These are phyloP conservation scores for Drosophila suboccidentalis DNA, from an alignment of 2,888 invertebrate species.

Conservation along the genomic window DNA sequence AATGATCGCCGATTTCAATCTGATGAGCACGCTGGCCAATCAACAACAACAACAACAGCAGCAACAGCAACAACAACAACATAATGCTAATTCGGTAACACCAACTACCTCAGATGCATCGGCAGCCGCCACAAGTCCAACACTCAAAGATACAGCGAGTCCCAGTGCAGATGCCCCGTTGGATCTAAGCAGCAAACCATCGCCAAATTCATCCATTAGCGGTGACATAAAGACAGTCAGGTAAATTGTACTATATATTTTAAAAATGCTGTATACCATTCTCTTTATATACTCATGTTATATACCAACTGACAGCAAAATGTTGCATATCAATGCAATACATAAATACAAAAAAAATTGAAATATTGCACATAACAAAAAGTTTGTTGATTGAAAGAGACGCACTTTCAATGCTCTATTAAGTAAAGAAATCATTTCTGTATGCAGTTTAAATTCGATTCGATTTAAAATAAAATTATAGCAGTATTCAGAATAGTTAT, in stretches of 20 bases:
- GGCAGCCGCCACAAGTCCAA: conserved; percentile 84
- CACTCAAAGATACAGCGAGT: conserved; percentile 86
- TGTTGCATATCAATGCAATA: conserved; percentile 33
- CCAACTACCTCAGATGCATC: conserved; percentile 86
- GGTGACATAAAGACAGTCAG: conserved; percentile 89
- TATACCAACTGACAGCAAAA: conserved; percentile 32
- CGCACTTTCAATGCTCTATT: conserved; percentile 26
- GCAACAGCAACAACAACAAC: conserved; percentile 68
- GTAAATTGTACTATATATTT: conserved; percentile 58
- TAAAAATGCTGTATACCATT: conserved; percentile 1
- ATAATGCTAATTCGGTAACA: conserved; percentile 83
- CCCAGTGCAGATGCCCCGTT: conserved; percentile 88
- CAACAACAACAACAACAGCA: conserved; percentile 57
- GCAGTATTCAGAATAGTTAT: too few relatives aligned
- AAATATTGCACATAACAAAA: conserved; percentile 5
- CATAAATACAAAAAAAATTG: conserved; percentile 18
- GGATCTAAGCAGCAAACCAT: conserved; percentile 93
- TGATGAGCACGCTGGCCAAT: conserved; percentile 70
- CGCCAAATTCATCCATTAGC: conserved; percentile 86
- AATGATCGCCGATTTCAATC: conserved; percentile 65
- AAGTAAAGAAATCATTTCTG: not conserved
- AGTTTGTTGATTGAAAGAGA: not conserved
- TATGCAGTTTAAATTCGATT: too few relatives aligned
- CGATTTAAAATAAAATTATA: too few relatives aligned
- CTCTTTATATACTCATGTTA: conserved; percentile 10